Conservation (phyloP, 2,797 vertebrate species). For the Cyclura pinguis region DNA sequence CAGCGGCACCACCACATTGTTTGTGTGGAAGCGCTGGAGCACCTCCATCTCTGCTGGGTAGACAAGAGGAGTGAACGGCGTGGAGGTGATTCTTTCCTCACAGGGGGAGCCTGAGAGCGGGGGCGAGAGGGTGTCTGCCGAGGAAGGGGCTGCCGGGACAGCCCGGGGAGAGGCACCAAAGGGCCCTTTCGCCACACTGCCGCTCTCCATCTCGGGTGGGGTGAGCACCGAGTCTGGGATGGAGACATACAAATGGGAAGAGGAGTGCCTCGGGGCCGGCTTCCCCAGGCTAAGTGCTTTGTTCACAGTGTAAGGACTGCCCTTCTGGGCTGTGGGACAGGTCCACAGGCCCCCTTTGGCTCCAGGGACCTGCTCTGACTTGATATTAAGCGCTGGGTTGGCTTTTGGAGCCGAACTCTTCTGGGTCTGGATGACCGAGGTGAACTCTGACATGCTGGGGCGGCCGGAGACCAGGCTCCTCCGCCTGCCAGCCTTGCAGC, state of each 20-base stretch:
- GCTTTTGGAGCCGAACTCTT: slow-evolving; percentile 76
- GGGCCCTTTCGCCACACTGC: slow-evolving; percentile 73
- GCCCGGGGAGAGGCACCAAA: slow-evolving; percentile 83
- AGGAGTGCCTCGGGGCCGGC: not conserved
- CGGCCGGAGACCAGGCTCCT: not conserved
- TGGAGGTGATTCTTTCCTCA: slow-evolving; percentile 79
- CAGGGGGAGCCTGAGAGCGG: slow-evolving; percentile 82
- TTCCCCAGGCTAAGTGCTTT: slow-evolving; percentile 30
- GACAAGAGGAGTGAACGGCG: slow-evolving; percentile 80
- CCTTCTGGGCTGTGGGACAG: slow-evolving; percentile 54
- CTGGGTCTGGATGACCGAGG: slow-evolving; percentile 86
- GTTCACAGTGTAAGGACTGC: slow-evolving; percentile 20
- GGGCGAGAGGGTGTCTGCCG: slow-evolving; percentile 73
- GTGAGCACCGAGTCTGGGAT: slow-evolving; percentile 80
- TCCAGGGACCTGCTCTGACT: slow-evolving; percentile 81
- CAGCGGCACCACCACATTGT: slow-evolving; percentile 86
- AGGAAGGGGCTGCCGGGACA: not conserved
- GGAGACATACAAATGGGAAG: slow-evolving; percentile 57
- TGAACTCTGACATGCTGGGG: slow-evolving; percentile 42
- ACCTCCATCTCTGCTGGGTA: slow-evolving; percentile 46
- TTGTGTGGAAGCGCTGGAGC: slow-evolving; percentile 64
- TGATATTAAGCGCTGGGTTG: slow-evolving; percentile 75
- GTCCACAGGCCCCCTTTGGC: slow-evolving; percentile 51
- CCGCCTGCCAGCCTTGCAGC: slow-evolving; percentile 78
- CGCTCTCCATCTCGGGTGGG: slow-evolving; percentile 58